These are phyloP conservation scores for Haemorhous mexicanus DNA, from an alignment of 2,113 vertebrate genomes.

Conservation along the genomic window DNA sequence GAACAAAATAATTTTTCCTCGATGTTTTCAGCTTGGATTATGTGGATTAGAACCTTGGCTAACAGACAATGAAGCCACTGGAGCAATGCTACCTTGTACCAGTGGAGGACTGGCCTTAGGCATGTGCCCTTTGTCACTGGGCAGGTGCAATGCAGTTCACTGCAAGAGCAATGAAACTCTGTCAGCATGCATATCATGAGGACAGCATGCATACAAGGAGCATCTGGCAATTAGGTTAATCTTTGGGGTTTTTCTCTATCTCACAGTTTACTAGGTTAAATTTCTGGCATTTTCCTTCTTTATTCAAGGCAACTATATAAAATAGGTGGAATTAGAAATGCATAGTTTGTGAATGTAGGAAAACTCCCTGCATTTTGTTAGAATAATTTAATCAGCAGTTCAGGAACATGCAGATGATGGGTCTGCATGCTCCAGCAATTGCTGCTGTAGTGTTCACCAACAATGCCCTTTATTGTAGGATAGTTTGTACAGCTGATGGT, in stretches of 20 bases:
- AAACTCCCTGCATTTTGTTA: neutral
- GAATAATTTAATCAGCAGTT: neutral
- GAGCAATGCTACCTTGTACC: neutral
- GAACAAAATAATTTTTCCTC: neutral
- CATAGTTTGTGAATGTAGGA: neutral
- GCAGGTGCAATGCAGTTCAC: neutral
- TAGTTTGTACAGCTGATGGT: neutral
- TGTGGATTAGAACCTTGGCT: neutral
- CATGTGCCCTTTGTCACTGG: neutral
- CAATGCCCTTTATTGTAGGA: neutral
- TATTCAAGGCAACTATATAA: neutral
- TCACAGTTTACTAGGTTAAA: neutral
- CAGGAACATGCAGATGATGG: neutral
- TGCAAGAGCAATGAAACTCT: neutral
- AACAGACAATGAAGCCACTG: neutral
- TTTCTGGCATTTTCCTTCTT: neutral
- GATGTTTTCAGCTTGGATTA: neutral
- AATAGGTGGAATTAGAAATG: neutral
- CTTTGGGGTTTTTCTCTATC: neutral
- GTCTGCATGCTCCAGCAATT: neutral
- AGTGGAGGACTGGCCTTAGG: neutral
- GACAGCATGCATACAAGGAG: neutral
- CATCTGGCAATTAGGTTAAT: neutral
- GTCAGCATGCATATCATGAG: neutral
- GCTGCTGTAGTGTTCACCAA: neutral